Percentiles rank a stretch among this genome's conserved stretches.
phyloP scores from a whole-genome alignment of 2,113 vertebrate species.

The Artemisiospiza belli region DNA sequence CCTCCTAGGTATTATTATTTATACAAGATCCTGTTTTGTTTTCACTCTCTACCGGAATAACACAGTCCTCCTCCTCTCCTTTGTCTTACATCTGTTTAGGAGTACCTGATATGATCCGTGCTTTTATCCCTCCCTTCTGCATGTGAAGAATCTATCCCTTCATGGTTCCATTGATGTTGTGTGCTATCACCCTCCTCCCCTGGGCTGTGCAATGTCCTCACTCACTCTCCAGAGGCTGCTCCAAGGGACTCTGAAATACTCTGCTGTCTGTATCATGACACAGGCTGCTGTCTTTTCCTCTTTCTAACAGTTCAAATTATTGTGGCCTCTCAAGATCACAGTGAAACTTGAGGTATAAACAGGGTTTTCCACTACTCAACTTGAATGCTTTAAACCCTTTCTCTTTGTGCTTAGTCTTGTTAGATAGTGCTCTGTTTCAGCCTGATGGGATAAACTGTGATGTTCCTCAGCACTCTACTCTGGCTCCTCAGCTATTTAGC shows the following conservation, averaged over 20 bases:
- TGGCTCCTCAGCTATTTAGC: not conserved
- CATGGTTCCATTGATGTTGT: not conserved
- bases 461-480: not conserved
- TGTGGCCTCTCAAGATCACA: not conserved
- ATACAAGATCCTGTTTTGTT: not conserved
- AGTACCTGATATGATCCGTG: not conserved
- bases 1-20: not conserved
- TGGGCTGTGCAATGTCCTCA: not conserved
- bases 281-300: not conserved
- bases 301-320: not conserved
- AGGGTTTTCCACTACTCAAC: not conserved
- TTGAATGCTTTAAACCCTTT: slow-evolving; percentile 22
- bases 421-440: slow-evolving; percentile 11
- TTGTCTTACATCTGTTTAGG: not conserved
- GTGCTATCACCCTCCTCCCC: not conserved
- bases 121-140: not conserved
- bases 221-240: not conserved
- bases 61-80: not conserved
- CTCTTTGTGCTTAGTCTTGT: not conserved
- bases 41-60: not conserved
- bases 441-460: not conserved
- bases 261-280: not conserved
- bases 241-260: not conserved
- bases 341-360: not conserved
- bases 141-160: not conserved